phyloP scores from a whole-genome alignment of 1,140 invertebrate species.

The Temnothorax curvispinosus region DNA sequence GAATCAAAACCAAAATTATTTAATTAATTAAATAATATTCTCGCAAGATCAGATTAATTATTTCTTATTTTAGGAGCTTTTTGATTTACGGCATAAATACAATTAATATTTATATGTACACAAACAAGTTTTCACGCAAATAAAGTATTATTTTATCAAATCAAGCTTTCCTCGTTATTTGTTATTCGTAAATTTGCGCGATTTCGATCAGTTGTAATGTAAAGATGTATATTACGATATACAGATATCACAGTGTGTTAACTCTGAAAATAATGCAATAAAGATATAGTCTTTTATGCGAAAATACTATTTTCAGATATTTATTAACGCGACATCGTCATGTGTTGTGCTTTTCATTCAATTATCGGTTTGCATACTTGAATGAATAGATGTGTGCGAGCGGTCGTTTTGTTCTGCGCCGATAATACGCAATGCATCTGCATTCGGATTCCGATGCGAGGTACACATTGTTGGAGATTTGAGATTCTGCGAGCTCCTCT shows the following conservation, averaged over 20 bases:
- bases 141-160: slow-evolving; percentile 1
- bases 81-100: not conserved
- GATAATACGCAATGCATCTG: slow-evolving; percentile 71
- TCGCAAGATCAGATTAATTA: slow-evolving; percentile 1
- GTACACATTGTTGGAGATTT: slow-evolving; percentile 70
- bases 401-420: slow-evolving; percentile 63
- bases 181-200: slow-evolving; percentile 12
- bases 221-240: not conserved
- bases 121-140: not conserved
- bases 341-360: slow-evolving; percentile 68
- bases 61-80: not conserved
- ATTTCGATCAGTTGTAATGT: not conserved
- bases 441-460: slow-evolving; percentile 70
- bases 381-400: slow-evolving; percentile 63
- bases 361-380: slow-evolving; percentile 75
- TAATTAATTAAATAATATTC: slow-evolving; percentile 9
- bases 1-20: not conserved
- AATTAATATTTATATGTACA: not conserved
- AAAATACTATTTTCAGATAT: slow-evolving; percentile 31
- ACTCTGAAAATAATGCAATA: slow-evolving; percentile 32
- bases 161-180: slow-evolving; percentile 8
- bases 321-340: not conserved
- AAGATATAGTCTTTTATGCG: slow-evolving; percentile 19
- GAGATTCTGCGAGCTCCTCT: slow-evolving; percentile 17
- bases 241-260: not conserved